Base-by-base conservation (phyloP, 92 coral and sea anemone species). In the Heliopora coerulea region DNA sequence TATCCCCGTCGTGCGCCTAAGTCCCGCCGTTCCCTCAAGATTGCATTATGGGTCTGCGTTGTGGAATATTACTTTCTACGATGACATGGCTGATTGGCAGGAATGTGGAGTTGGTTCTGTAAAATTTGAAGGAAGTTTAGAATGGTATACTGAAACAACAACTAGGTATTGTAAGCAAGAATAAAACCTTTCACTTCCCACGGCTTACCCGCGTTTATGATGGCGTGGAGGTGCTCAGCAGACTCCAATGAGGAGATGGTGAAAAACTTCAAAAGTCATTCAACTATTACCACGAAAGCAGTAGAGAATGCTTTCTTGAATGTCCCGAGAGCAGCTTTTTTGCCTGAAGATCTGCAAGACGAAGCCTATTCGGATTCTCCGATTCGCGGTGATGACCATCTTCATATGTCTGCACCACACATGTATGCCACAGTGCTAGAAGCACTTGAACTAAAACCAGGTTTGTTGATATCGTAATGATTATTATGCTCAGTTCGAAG, bases 231-330 rank as follows among this genome's bases (percentile, higher is more conserved):
- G 15, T 81, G 91, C 28, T 83, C 96, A 37, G 89, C 90, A 27
- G 89, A 91, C n/a, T 85, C 80, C 68, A 95, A 95, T 56, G 97
- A 88, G 62, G 96, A 95, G 66, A 95, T 95, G 99, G 99, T 95
- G 15, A 96, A 95, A 62, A 90, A 81, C 66, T 88, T 95, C 67
- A 90, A 84, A 10, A 91, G 89, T 56, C 80, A 78, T 79, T 96
- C 96, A 3, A 82, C 87, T 58, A 85, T 95, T 18, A 76, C 86
- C 26, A 83, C 84, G 8, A 88, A 88, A 73, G 97, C 83, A 18
- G 99, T 95, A 6, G 99, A 95, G 52, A 92, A 90, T 62, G 89
- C 99, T 0, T 95, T 95, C 26, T 83, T 96, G 26, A 85, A 86
- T 20, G 88, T 95, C 21, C 99, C 99, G 1, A 70, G 99, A 48